Conservation (phyloP, 2,888 invertebrate species). For the Palloptera scutellata region DNA sequence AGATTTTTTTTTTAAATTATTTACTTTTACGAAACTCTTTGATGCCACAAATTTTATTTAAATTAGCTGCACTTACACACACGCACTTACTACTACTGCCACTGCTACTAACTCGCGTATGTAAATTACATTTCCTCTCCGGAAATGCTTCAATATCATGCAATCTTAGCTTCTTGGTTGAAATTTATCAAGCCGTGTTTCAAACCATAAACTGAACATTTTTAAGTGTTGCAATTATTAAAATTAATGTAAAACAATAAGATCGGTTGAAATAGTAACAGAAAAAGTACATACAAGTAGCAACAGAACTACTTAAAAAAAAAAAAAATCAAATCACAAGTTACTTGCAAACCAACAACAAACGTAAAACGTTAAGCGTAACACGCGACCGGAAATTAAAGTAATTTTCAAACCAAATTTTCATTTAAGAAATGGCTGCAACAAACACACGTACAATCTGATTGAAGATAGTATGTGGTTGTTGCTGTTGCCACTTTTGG, state of each 20-base stretch:
- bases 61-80: too few relatives aligned
- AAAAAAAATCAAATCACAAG: neutral
- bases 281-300: neutral
- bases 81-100: too few relatives aligned
- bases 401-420: conserved; percentile 45
- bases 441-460: too few relatives aligned
- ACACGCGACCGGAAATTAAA: conserved; percentile 61
- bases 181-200: neutral
- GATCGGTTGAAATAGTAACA: conserved; percentile 15
- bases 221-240: conserved; percentile 50
- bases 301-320: neutral
- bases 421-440: neutral
- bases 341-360: neutral
- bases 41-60: too few relatives aligned
- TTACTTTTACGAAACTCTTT: too few relatives aligned
- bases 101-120: conserved; percentile 36
- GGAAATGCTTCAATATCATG: conserved; percentile 53
- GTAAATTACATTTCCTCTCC: conserved; percentile 53
- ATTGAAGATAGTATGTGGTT: too few relatives aligned
- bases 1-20: too few relatives aligned
- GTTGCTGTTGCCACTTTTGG: too few relatives aligned
- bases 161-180: conserved; percentile 35
- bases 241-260: conserved; percentile 49
- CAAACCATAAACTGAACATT: neutral
- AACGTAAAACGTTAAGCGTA: conserved; percentile 16